phyloP scores from a whole-genome alignment of 2,113 vertebrate species.

The Epinephelus moara region DNA sequence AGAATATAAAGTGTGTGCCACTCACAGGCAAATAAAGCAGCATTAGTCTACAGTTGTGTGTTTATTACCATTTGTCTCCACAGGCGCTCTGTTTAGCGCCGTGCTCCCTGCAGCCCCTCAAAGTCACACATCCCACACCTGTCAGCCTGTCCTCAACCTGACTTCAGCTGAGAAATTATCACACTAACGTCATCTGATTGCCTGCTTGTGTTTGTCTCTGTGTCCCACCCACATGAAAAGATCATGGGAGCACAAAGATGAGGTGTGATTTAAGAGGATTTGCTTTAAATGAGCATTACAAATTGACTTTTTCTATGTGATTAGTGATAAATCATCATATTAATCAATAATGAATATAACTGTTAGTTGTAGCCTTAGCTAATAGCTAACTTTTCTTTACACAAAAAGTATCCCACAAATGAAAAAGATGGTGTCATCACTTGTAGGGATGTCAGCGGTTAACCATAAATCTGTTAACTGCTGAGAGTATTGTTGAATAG shows the following conservation, averaged over 20 bases:
- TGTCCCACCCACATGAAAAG: neutral
- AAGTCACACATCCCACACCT: slow-evolving; percentile 35
- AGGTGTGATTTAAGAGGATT: slow-evolving; percentile 25
- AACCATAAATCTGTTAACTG: no score
- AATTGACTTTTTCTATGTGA: slow-evolving; percentile 22
- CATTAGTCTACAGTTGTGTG: slow-evolving; percentile 9
- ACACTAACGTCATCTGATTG: slow-evolving; percentile 13
- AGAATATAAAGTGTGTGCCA: neutral
- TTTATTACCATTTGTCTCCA: slow-evolving; percentile 28
- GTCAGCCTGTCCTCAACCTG: slow-evolving; percentile 35
- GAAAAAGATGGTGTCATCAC: no score
- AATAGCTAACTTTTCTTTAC: neutral
- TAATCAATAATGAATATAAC: neutral
- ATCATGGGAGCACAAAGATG: neutral
- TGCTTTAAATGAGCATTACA: slow-evolving; percentile 17
- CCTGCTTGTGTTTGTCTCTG: slow-evolving; percentile 16
- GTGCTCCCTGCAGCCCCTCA: slow-evolving; percentile 26
- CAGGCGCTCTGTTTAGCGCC: slow-evolving; percentile 30
- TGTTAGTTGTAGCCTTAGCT: neutral
- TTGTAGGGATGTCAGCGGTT: no score
- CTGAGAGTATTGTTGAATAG: no score
- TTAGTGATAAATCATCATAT: no score
- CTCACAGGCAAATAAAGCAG: slow-evolving; percentile 12
- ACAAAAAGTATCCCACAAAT: neutral
- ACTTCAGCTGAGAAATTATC: slow-evolving; percentile 21